Evolutionary conservation across 2,113 vertebrate species (phyloP).

Genomic region (Regulus satrapa): DNA sequence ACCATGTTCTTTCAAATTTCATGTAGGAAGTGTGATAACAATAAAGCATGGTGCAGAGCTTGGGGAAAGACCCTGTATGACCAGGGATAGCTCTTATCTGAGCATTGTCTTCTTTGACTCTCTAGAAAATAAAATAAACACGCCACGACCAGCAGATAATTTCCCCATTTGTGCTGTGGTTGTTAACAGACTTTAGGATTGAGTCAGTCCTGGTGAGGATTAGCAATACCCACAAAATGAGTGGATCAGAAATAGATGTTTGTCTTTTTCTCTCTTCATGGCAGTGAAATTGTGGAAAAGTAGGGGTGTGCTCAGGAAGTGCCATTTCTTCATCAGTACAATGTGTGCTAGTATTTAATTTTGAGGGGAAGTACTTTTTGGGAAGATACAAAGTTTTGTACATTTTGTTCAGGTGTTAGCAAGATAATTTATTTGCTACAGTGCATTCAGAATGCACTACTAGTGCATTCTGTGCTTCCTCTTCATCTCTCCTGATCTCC

Average conservation of each 20-base stretch:
- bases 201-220: background rate
- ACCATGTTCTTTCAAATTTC: background rate
- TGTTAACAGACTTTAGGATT: background rate
- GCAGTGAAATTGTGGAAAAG: background rate
- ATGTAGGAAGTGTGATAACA: background rate
- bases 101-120: background rate
- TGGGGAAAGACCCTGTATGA: background rate
- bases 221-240: background rate
- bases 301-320: background rate
- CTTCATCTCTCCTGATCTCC: background rate
- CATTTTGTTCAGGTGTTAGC: background rate
- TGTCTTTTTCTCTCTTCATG: background rate
- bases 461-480: background rate
- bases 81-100: background rate
- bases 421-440: background rate
- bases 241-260: background rate
- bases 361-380: background rate
- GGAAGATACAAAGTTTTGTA: background rate
- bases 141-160: background rate
- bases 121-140: background rate
- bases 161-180: background rate
- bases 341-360: background rate
- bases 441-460: too few species aligned
- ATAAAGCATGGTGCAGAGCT: background rate
- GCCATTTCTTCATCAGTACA: background rate